These are phyloP conservation scores for Agonopterix alstromeriana DNA, from an alignment of 2,888 invertebrate genomes.

Conservation along the genomic window DNA sequence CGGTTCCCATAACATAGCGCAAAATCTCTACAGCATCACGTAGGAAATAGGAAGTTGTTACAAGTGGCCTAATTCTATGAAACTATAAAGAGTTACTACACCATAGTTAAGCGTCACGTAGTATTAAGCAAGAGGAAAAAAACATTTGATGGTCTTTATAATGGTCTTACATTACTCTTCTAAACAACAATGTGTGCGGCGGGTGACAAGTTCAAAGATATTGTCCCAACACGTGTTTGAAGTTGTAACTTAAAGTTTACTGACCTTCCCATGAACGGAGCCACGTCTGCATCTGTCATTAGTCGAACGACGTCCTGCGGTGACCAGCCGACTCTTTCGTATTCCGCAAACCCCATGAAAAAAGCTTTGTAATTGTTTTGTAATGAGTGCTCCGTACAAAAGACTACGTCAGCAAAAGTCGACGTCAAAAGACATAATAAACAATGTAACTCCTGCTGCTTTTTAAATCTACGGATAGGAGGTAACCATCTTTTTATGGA, in stretches of 20 bases:
- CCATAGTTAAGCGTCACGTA: no score
- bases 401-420: conserved; percentile 5
- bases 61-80: conserved; percentile 27
- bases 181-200: no score
- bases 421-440: not conserved
- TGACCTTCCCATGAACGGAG: conserved; percentile 40
- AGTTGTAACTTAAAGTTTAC: conserved; percentile 23
- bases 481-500: not conserved
- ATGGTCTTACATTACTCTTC: no score
- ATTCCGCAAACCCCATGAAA: conserved; percentile 25
- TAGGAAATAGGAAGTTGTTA: conserved; percentile 32
- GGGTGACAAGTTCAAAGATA: no score
- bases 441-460: conserved; percentile 3
- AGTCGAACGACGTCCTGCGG: conserved; percentile 42
- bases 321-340: conserved; percentile 27
- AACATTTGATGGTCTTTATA: no score
- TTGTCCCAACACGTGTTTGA: no score
- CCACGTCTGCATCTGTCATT: conserved; percentile 29
- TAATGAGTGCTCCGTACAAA: conserved; percentile 30
- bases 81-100: conserved; percentile 11
- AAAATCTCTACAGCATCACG: conserved; percentile 32
- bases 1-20: conserved; percentile 45
- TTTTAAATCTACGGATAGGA: not conserved
- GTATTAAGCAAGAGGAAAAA: no score
- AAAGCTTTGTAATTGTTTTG: conserved; percentile 36